phyloP scores from a whole-genome alignment of 2,888 invertebrate species.

The Drosophila anomalata region DNA sequence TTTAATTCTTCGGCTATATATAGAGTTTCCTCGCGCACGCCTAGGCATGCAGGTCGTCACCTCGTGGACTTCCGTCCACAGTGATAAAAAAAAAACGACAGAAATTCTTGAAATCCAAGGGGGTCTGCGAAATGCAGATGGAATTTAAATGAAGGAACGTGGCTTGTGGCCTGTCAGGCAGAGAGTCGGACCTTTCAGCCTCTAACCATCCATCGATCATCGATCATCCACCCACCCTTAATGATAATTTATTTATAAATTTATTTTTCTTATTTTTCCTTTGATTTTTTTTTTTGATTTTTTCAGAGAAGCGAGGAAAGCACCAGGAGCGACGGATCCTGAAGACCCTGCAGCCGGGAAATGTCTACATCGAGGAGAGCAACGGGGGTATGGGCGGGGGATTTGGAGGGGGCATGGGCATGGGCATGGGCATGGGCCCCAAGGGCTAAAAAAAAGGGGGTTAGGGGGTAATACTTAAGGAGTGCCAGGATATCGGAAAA shows the following conservation, averaged over 20 bases:
- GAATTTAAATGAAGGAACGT: conserved; percentile 39
- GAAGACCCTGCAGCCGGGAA: conserved; percentile 81
- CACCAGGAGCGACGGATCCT: conserved; percentile 81
- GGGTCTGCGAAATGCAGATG: conserved; percentile 9
- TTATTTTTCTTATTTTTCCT: background rate
- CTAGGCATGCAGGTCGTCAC: no score
- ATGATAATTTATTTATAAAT: background rate
- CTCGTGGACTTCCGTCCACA: no score
- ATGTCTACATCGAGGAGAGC: conserved; percentile 83
- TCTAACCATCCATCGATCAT: conserved; percentile 1
- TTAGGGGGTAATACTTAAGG: conserved; percentile 56
- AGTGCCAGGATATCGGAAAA: conserved; percentile 15
- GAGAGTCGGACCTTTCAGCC: background rate
- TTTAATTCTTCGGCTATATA: no score
- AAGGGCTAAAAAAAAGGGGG: conserved; percentile 70
- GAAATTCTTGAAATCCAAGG: background rate
- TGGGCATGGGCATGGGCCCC: conserved; percentile 39
- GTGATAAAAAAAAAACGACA: background rate
- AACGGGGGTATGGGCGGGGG: conserved; percentile 41
- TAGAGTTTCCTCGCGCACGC: no score
- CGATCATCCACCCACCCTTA: background rate
- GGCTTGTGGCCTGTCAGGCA: conserved; percentile 52
- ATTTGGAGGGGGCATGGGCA: conserved; percentile 19
- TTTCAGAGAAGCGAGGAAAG: conserved; percentile 75
- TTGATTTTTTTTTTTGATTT: background rate